phyloP scores from a whole-genome alignment of 64 coral and sea anemone species.

The Pocillopora verrucosa region DNA sequence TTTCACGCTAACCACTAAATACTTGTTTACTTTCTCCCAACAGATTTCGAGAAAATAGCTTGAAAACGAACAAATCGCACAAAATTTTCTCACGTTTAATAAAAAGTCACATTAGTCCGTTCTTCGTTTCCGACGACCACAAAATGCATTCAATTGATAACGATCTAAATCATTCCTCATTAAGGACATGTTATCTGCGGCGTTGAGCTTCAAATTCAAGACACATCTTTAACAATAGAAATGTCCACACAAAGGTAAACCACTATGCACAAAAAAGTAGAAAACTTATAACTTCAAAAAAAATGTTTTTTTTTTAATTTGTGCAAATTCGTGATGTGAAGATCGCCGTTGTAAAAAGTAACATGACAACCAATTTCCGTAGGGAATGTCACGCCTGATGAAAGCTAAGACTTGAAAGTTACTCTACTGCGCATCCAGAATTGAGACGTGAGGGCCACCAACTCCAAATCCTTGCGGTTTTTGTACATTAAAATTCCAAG shows the following conservation, averaged over 20 bases:
- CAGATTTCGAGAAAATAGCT: background rate
- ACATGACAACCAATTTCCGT: background rate
- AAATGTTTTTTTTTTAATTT: no score
- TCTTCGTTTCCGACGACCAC: background rate
- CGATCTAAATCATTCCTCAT: conserved; percentile 27
- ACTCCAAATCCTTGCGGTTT: background rate
- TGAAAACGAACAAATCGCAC: background rate
- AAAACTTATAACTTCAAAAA: no score
- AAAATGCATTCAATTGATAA: conserved; percentile 6
- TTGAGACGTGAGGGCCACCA: background rate
- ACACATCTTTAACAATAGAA: background rate
- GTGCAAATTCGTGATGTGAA: background rate
- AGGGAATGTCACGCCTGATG: background rate
- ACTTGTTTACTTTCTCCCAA: background rate
- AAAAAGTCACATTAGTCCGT: conserved; percentile 5
- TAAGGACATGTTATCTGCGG: background rate
- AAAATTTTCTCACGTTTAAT: background rate
- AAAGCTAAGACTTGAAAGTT: no score
- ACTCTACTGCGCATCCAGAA: background rate
- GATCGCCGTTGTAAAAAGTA: background rate
- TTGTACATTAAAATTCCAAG: background rate
- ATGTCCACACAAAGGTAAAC: no score
- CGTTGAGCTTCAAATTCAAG: background rate
- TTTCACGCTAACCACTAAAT: background rate
- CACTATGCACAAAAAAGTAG: no score